phyloP scores from a whole-genome alignment of 2,797 vertebrate genomes.

The Novumbra hubbsi region DNA sequence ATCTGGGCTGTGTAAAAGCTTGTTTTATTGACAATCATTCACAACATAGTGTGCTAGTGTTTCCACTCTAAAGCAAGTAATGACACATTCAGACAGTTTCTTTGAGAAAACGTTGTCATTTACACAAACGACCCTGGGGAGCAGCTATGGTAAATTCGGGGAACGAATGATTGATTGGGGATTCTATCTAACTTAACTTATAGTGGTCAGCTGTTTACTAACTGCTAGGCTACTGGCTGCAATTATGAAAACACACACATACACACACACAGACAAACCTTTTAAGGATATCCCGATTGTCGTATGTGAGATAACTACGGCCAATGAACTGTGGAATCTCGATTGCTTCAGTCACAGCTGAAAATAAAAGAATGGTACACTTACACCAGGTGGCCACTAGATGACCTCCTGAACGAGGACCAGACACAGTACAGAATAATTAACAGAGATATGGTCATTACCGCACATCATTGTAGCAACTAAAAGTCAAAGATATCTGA shows the following conservation, averaged over 20 bases:
- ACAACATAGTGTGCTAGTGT: neutral
- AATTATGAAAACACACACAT: too few relatives aligned
- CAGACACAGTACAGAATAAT: neutral
- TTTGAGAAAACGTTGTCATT: too few relatives aligned
- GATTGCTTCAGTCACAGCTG: conserved; percentile 91
- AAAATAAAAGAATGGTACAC: conserved; percentile 26
- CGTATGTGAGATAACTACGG: conserved; percentile 91
- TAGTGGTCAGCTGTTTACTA: too few relatives aligned
- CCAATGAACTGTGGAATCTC: conserved; percentile 97
- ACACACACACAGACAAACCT: conserved; percentile 69
- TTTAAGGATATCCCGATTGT: conserved; percentile 89
- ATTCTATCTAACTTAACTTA: too few relatives aligned
- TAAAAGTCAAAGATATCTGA: neutral
- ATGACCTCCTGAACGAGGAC: conserved; percentile 41
- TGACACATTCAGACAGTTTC: too few relatives aligned
- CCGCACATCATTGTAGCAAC: neutral
- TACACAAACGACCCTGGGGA: too few relatives aligned
- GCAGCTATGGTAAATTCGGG: too few relatives aligned
- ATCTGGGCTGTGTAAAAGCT: neutral
- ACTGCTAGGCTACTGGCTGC: too few relatives aligned
- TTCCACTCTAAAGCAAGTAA: neutral
- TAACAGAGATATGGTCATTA: neutral
- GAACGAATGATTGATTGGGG: too few relatives aligned
- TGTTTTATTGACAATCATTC: too few relatives aligned
- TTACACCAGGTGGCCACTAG: conserved; percentile 55